Percentiles rank a stretch among this genome's conserved stretches.
Conservation (phyloP, 2,113 vertebrate genomes). For the Chamaea fasciata region DNA sequence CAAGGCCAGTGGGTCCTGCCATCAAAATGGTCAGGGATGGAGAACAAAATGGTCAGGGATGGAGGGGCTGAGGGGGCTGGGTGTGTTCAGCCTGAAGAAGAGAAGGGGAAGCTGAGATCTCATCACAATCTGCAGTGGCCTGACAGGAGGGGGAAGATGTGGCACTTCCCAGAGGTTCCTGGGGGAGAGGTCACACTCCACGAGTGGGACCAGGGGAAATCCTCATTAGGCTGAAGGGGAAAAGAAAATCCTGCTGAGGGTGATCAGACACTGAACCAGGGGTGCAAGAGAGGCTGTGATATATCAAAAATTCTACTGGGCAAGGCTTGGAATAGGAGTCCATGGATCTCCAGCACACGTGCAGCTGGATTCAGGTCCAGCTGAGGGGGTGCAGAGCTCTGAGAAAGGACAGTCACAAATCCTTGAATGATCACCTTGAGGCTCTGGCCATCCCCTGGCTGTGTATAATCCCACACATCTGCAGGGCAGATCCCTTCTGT, state of each 20-base stretch:
- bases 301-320: neutral
- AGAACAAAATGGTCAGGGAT: neutral
- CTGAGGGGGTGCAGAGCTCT: neutral
- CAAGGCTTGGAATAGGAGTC: neutral
- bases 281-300: neutral
- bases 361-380: neutral
- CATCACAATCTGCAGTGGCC: rapidly evolving
- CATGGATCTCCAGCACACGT: rapidly evolving
- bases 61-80: neutral
- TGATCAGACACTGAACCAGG: neutral
- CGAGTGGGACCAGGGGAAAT: neutral
- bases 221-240: neutral
- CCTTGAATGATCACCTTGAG: neutral
- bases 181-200: neutral
- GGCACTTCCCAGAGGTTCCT: rapidly evolving
- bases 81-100: neutral
- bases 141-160: neutral
- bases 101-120: neutral
- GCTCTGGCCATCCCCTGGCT: neutral
- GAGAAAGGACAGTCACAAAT: neutral
- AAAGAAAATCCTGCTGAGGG: too few relatives aligned
- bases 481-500: neutral
- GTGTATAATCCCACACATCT: rapidly evolving
- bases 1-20: neutral
- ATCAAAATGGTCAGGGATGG: neutral